These are phyloP conservation scores for Metacarcinus magister DNA, from an alignment of 2,888 invertebrate genomes.

Conservation along the genomic window DNA sequence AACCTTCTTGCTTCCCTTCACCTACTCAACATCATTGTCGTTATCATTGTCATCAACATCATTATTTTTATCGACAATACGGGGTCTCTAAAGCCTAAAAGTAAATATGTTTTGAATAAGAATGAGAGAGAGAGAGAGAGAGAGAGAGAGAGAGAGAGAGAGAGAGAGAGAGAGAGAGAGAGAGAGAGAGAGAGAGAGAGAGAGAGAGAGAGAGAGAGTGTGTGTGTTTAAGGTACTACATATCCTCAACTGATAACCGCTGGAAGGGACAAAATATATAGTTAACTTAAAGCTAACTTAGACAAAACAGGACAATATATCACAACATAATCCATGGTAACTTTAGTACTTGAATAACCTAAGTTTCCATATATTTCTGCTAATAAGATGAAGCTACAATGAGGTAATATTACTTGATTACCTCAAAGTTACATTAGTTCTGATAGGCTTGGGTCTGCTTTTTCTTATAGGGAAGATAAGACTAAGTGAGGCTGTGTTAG, in stretches of 20 bases:
- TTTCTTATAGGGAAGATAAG: no score
- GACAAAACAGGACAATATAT: no score
- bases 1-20: not conserved
- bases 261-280: not conserved
- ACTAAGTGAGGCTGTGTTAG: no score
- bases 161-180: constrained; percentile 45
- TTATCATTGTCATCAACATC: not conserved
- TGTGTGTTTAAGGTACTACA: not conserved
- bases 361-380: no score
- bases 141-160: constrained; percentile 48
- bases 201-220: not conserved
- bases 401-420: no score
- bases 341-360: no score
- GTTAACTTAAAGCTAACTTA: no score
- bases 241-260: not conserved
- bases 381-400: no score
- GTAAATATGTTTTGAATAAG: not conserved
- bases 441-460: no score
- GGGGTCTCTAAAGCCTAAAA: not conserved
- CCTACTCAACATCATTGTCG: not conserved
- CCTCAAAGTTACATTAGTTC: no score
- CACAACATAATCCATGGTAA: no score
- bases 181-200: constrained; percentile 9
- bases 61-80: not conserved
- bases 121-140: constrained; percentile 41